Evolutionary conservation across 2,888 invertebrate species (phyloP), one percentile per base, ranked within the genome.

Genomic region (Suillia variegata): DNA sequence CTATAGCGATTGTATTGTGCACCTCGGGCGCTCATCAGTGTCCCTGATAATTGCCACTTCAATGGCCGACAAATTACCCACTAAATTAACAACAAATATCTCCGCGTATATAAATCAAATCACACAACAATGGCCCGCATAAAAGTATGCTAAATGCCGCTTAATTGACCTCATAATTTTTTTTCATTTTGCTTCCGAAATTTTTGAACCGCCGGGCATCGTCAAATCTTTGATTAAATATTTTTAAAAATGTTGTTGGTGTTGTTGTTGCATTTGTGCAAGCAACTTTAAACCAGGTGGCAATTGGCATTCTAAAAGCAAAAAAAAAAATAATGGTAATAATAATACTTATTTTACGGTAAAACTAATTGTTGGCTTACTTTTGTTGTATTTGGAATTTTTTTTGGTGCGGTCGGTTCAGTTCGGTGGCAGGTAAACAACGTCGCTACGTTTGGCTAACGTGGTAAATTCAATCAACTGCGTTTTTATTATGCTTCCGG

Each of bases 151-250:
- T 12, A 31, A 31, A n/a, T n/a, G n/a, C n/a, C n/a, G n/a, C n/a
- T n/a, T n/a, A n/a, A n/a, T n/a, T 45, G 45, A 13, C 45, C 45
- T 20, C 45, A 38, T 73, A 51, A 17, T 73, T 71, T 71, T 73
- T 70, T 73, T 74, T 71, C 66, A 71, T 73, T 72, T 70, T 56
- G 75, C 75, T 72, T 73, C 72, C 72, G 75, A 72, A 69, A 60
- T 58, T 18, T 45, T 59, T 56, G 24, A 20, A 38, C 49, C 45
- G 50, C 38, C 24, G 48, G 38, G 58, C 62, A 66, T 38, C n/a
- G 42, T 38, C 47, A 42, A 61, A 55, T 24, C 50, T 34, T 55
- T n/a, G n/a, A n/a, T n/a, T 18, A 22, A 42, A 18, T 33, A n/a
- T 13, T n/a, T 20, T 48, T n/a, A 18, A 17, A 48, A 47, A n/a